Conservation (phyloP, 1,140 invertebrate genomes). For the Pomacea maculata region DNA sequence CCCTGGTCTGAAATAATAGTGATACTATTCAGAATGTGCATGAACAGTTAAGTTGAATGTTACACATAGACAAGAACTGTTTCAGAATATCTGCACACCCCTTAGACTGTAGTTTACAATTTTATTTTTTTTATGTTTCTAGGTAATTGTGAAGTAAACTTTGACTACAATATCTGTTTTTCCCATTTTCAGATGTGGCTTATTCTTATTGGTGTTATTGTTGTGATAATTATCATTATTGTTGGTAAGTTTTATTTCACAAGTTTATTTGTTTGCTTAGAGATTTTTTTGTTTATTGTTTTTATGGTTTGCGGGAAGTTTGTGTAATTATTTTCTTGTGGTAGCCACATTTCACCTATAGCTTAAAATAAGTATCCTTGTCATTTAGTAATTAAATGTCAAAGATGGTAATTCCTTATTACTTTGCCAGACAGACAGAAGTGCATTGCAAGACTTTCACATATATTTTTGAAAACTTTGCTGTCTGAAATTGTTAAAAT, state of each 20-base stretch:
- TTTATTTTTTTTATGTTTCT: no score
- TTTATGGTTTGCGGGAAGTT: neutral
- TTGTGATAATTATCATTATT: conserved; percentile 52
- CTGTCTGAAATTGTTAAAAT: neutral
- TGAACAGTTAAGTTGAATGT: no score
- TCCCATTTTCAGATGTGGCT: conserved; percentile 49
- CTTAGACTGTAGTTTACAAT: no score
- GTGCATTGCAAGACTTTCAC: neutral
- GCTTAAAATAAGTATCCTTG: no score
- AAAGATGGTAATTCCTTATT: neutral
- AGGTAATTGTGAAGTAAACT: neutral
- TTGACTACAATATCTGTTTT: conserved; percentile 29
- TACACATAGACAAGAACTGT: no score
- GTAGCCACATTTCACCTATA: neutral
- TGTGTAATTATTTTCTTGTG: neutral
- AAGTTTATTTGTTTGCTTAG: neutral
- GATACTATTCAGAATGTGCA: no score
- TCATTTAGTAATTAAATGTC: neutral
- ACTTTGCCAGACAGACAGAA: neutral
- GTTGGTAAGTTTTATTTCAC: conserved; percentile 45
- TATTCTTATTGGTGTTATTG: conserved; percentile 48
- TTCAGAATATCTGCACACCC: no score
- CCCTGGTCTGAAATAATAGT: no score
- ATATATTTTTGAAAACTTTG: neutral
- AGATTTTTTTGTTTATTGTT: neutral